phyloP scores from a whole-genome alignment of 1,140 invertebrate genomes.

The Brevipalpus yothersi region DNA sequence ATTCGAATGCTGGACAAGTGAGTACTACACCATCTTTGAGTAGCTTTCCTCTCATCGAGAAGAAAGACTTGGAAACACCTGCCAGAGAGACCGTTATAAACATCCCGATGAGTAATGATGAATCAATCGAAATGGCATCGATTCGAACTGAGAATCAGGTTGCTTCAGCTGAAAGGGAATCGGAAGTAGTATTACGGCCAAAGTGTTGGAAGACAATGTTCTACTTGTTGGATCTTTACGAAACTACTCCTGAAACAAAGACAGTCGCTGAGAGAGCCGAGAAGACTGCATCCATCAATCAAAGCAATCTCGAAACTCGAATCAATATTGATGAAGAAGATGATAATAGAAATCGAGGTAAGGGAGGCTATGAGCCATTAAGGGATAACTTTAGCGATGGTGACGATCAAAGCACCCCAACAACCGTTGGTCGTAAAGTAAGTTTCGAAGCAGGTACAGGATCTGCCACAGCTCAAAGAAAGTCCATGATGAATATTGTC shows the following conservation, averaged over 20 bases:
- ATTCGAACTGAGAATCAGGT: background rate
- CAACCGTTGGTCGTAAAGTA: conserved; percentile 9
- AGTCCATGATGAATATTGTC: conserved; percentile 3
- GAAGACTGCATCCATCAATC: background rate
- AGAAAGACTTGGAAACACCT: background rate
- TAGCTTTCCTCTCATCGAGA: background rate
- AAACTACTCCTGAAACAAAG: conserved; percentile 77
- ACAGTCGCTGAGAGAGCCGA: conserved; percentile 32
- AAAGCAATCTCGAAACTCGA: conserved; percentile 6
- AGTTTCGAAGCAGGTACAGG: conserved; percentile 12
- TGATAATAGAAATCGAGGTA: conserved; percentile 20
- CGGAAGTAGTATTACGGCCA: conserved; percentile 28
- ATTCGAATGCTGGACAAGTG: background rate
- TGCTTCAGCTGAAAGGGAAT: conserved; percentile 4
- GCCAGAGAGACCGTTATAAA: background rate
- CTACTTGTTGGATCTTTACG: conserved; percentile 69
- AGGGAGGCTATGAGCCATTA: conserved; percentile 26
- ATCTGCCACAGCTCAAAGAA: background rate
- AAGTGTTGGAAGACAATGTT: conserved; percentile 86
- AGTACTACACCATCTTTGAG: background rate
- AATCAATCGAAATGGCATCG: background rate
- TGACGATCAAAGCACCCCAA: conserved; percentile 18
- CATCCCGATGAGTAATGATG: background rate
- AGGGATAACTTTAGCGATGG: conserved; percentile 19
- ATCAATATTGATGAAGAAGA: conserved; percentile 25